These are phyloP conservation scores for Hydraecia micacea DNA, from an alignment of 2,888 invertebrate genomes.

Conservation along the genomic window DNA sequence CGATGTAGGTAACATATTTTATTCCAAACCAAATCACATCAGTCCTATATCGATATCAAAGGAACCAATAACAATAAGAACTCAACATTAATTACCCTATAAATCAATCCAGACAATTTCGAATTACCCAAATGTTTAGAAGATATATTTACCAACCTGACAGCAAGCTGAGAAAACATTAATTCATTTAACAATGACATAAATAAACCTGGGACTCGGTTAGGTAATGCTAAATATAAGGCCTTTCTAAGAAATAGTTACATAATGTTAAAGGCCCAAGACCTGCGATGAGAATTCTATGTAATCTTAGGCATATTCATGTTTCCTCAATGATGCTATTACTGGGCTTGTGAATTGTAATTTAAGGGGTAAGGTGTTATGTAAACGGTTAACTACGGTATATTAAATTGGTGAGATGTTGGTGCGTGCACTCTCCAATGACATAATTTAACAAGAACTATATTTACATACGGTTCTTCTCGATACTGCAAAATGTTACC, in stretches of 20 bases:
- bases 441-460: neutral
- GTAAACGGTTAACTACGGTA: neutral
- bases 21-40: neutral
- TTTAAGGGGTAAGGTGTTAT: constrained; percentile 29
- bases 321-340: constrained; percentile 56
- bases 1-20: neutral
- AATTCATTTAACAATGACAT: constrained; percentile 68
- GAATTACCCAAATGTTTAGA: constrained; percentile 56
- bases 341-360: constrained; percentile 39
- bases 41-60: neutral
- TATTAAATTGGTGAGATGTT: neutral
- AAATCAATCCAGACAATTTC: constrained; percentile 53
- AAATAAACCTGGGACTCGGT: constrained; percentile 59
- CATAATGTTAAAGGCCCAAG: constrained; percentile 57
- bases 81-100: constrained; percentile 45
- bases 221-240: constrained; percentile 63
- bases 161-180: constrained; percentile 63
- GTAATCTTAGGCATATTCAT: constrained; percentile 60
- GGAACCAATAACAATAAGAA: constrained; percentile 25
- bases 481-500: neutral
- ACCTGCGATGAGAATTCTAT: constrained; percentile 57
- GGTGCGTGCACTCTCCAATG: neutral
- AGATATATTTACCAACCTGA: constrained; percentile 57
- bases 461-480: neutral
- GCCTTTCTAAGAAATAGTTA: constrained; percentile 59